Evolutionary conservation across 2,888 invertebrate genomes (phyloP).

Genomic region (Antitype chi): DNA sequence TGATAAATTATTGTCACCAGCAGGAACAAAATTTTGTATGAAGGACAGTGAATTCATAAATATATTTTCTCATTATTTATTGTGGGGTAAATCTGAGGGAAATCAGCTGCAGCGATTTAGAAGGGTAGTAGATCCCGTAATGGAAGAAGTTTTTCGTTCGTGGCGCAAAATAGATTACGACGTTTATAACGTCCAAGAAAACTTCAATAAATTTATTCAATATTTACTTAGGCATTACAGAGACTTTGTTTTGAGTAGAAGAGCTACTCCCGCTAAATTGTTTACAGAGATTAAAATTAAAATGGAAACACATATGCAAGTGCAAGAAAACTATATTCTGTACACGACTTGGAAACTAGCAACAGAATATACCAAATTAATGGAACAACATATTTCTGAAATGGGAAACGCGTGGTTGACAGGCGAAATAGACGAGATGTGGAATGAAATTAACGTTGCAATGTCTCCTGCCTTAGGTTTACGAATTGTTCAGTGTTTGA

Average conservation of each 20-base stretch:
- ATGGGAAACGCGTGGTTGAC: neutral
- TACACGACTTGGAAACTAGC: constrained; percentile 70
- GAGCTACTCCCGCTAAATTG: constrained; percentile 68
- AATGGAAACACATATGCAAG: constrained; percentile 57
- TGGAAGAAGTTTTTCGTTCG: constrained; percentile 65
- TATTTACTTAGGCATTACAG: constrained; percentile 34
- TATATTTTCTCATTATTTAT: constrained; percentile 65
- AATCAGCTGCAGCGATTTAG: constrained; percentile 68
- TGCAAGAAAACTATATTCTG: constrained; percentile 53
- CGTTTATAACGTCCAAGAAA: constrained; percentile 44
- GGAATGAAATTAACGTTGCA: constrained; percentile 57
- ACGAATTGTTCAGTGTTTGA: constrained; percentile 56
- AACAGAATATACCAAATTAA: constrained; percentile 59
- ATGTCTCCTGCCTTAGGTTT: constrained; percentile 60
- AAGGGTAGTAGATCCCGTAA: constrained; percentile 64
- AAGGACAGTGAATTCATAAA: constrained; percentile 20
- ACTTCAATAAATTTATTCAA: constrained; percentile 44
- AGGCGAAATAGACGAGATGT: constrained; percentile 31
- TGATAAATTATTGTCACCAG: constrained; percentile 64
- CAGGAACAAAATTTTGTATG: constrained; percentile 60
- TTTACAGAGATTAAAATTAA: constrained; percentile 67
- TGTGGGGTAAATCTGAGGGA: constrained; percentile 67
- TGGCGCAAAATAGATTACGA: constrained; percentile 59
- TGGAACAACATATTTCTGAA: constrained; percentile 54
- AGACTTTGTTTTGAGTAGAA: constrained; percentile 63